Conservation (phyloP, 2,797 vertebrate species). For the Todus mexicanus region DNA sequence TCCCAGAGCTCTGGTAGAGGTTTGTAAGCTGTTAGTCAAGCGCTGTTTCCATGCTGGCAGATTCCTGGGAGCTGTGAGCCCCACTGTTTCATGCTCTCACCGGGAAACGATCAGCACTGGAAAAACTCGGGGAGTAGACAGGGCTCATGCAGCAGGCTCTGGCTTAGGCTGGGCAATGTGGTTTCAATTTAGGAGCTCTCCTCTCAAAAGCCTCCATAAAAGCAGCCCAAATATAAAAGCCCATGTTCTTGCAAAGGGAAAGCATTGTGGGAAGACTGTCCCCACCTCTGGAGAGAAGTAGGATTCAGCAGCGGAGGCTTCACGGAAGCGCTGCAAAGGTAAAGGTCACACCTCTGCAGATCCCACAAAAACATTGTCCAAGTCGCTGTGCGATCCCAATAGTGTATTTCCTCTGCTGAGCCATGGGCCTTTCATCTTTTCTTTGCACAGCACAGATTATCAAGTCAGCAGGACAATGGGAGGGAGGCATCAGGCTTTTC, state of each 20-base stretch:
- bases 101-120: neutral
- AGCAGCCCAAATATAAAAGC: neutral
- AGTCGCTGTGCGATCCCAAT: neutral
- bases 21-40: neutral
- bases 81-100: neutral
- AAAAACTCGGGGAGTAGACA: neutral
- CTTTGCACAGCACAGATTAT: neutral
- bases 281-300: neutral
- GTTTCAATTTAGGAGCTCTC: constrained; percentile 18
- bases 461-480: neutral
- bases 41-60: neutral
- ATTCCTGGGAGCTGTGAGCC: neutral
- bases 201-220: neutral
- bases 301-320: neutral
- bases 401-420: neutral
- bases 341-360: neutral
- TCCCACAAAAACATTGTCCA: neutral
- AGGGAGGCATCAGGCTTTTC: neutral
- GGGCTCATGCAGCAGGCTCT: neutral
- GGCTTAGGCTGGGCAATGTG: neutral
- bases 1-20: neutral
- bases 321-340: neutral
- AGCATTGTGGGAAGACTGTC: neutral
- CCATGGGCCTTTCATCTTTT: neutral
- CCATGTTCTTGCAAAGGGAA: neutral